Conservation (phyloP, 1,140 invertebrate species). For the Drosophila pachea region DNA sequence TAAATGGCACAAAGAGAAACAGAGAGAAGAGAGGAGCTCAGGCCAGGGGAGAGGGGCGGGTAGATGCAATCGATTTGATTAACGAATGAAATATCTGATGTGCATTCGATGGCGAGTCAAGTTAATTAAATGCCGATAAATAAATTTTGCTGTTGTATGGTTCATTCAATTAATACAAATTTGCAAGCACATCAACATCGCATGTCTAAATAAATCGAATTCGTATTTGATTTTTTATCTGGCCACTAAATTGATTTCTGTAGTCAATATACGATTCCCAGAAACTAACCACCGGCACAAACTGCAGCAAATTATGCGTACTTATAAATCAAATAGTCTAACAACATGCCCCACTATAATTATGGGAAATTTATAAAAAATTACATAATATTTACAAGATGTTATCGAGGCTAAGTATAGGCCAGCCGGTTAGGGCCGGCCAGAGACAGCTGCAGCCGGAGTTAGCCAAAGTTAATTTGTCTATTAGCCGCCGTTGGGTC, state of each 20-base stretch:
- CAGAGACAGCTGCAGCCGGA: constrained; percentile 30
- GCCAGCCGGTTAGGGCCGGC: constrained; percentile 20
- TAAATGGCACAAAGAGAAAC: constrained; percentile 8
- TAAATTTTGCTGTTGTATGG: too few relatives aligned
- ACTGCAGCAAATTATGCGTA: constrained; percentile 54
- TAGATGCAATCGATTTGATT: constrained; percentile 6
- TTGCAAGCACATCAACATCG: too few relatives aligned
- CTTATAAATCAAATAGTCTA: constrained; percentile 72
- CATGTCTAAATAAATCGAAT: too few relatives aligned
- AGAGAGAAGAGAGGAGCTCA: too few relatives aligned
- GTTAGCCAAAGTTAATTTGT: constrained; percentile 65
- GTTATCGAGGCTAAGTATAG: constrained; percentile 64
- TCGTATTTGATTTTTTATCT: neutral
- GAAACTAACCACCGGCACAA: constrained; percentile 43
- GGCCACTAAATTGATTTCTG: constrained; percentile 25
- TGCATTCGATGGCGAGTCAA: neutral
- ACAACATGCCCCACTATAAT: constrained; percentile 68
- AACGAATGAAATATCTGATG: neutral
- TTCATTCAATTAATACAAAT: too few relatives aligned
- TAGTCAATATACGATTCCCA: constrained; percentile 10
- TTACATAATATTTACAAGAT: constrained; percentile 77
- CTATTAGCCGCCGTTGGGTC: constrained; percentile 59
- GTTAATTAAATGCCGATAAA: neutral
- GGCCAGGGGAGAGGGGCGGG: neutral
- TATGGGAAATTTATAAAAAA: constrained; percentile 71